Evolutionary conservation across 2,113 vertebrate species (phyloP).

Genomic region (Cryptomyrus ogoouensis): DNA sequence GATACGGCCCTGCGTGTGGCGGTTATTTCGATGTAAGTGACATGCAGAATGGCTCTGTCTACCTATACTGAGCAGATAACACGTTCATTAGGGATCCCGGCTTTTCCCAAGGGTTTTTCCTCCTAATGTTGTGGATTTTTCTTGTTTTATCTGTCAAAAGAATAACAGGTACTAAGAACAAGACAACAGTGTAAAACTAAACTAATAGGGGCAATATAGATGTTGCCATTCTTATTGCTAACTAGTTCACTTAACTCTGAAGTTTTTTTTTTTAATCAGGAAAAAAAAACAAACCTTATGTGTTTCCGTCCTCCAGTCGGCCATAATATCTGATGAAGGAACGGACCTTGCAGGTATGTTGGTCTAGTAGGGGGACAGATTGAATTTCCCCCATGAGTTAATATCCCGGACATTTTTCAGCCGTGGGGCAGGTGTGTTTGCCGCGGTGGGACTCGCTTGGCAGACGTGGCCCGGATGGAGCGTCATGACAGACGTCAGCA

Average conservation of each 20-base stretch:
- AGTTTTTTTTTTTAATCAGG: background rate
- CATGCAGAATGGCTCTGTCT: conserved; percentile 39
- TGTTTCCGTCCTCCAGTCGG: conserved; percentile 5
- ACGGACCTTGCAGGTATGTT: conserved; percentile 8
- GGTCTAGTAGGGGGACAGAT: background rate
- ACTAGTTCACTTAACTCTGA: background rate
- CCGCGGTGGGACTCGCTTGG: background rate
- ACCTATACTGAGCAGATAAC: background rate
- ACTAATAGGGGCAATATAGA: background rate
- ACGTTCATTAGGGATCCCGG: background rate
- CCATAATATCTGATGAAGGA: conserved; percentile 11
- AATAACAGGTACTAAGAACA: background rate
- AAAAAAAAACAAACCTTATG: background rate
- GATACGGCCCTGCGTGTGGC: conserved; percentile 18
- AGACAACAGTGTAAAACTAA: background rate
- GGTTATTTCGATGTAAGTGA: conserved; percentile 44
- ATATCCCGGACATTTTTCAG: conserved; percentile 5
- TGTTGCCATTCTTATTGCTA: background rate
- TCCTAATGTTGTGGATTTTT: background rate
- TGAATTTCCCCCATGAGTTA: conserved; percentile 20
- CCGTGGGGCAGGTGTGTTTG: conserved; percentile 2
- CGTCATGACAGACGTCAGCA: background rate
- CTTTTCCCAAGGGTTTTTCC: background rate
- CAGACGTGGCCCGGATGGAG: background rate
- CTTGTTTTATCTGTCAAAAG: background rate